Evolutionary conservation across 2,113 vertebrate genomes (phyloP), one percentile per base, ranked within the genome.

Genomic region (Ciconia stormi): DNA sequence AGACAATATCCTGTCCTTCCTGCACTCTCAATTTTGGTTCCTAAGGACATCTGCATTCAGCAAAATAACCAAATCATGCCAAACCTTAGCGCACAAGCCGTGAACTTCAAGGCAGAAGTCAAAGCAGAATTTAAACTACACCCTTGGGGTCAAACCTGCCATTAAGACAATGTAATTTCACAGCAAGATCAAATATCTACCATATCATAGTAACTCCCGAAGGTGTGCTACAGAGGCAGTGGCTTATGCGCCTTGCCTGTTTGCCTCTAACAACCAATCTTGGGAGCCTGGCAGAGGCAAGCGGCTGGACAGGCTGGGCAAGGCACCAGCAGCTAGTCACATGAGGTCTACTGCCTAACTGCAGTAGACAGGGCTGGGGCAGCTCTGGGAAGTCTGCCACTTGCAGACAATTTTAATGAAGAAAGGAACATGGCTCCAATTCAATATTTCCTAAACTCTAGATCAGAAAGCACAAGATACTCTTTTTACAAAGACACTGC

Each of bases 251-350:
- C 66, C 87, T 85, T 12, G 2, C 66, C 44, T 6, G 8, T 72
- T 53, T 87, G 78, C 38, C 78, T 92, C 84, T 29, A 94, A 65
- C 62, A 65, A 47, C 76, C 66, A 76, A 4, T 38, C 62, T 20
- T 32, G 66, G 79, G 78, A 93, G 87, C 27, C 56, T 80, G 93
- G 91, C 84, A 90, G 78, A 72, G 52, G 66, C 66, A 96, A 95
- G 91, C 20, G 36, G 58, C 85, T 73, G 84, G 77, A 76, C 93
- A 94, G 87, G 91, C 91, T 85, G 73, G 92, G 93, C 95, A 96
- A 90, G 73, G 91, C 74, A 89, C 36, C 92, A 94, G 92, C 73
- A 58, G 49, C 36, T 49, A 82, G 90, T 96, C 95, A 96, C 81
- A 84, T 74, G 89, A 91, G 66, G 34, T 36, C 63, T 91, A 78